A percentile compares a stretch with the other conserved stretches of the same genome.
phyloP scores from a whole-genome alignment of 2,888 invertebrate species.

The Piscicola geometra region DNA sequence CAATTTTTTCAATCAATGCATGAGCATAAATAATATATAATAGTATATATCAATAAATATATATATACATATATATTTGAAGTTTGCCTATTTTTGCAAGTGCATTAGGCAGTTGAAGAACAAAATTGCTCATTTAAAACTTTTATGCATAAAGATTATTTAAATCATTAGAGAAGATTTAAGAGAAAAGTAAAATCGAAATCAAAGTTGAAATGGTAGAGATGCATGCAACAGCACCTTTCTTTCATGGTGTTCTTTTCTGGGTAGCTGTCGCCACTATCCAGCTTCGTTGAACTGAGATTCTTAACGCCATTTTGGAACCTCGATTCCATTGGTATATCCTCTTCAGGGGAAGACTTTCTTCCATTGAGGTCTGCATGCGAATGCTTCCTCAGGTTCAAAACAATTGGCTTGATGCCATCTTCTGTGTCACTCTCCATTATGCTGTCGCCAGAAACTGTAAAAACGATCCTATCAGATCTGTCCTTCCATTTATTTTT shows the following conservation, averaged over 20 bases:
- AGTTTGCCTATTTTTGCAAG: no score
- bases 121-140: no score
- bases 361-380: neutral
- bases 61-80: no score
- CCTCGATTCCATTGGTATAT: neutral
- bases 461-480: neutral
- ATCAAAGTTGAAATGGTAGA: no score
- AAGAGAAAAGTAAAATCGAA: no score
- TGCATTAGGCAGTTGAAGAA: no score
- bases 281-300: neutral
- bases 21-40: no score
- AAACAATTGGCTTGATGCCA: neutral
- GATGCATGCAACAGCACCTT: no score
- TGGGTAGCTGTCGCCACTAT: neutral
- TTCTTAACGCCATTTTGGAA: neutral
- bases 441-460: neutral
- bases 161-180: no score
- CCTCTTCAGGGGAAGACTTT: neutral
- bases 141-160: no score
- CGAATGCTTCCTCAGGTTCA: neutral
- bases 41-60: no score
- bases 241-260: neutral
- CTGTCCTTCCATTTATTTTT: constrained; percentile 4
- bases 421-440: neutral
- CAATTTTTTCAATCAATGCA: no score